Conservation (phyloP, 2,797 vertebrate species). For the Rhinichthys osculus region DNA sequence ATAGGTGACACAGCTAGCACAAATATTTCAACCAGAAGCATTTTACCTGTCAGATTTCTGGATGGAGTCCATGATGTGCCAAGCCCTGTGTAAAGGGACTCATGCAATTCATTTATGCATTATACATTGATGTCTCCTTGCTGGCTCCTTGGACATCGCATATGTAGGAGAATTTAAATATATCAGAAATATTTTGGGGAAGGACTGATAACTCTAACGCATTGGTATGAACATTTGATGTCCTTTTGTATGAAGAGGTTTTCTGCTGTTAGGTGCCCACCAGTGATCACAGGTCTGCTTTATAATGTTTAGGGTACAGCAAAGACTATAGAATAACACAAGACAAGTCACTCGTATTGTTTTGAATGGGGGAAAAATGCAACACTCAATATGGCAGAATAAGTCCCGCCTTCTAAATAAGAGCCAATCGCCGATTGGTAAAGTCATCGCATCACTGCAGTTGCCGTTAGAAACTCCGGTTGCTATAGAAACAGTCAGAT, state of each 20-base stretch:
- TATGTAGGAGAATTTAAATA: neutral
- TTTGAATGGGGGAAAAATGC: too few relatives aligned
- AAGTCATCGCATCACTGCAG: too few relatives aligned
- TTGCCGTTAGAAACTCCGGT: too few relatives aligned
- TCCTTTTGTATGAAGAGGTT: neutral
- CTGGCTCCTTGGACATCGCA: neutral
- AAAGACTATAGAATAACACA: too few relatives aligned
- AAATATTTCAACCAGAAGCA: constrained; percentile 65
- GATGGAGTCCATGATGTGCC: constrained; percentile 6
- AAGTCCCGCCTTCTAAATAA: too few relatives aligned
- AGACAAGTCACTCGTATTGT: too few relatives aligned
- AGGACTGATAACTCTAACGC: neutral
- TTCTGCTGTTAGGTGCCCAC: neutral
- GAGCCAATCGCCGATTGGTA: too few relatives aligned
- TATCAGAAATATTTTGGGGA: constrained; percentile 5
- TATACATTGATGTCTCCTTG: constrained; percentile 25
- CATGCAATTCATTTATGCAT: constrained; percentile 34
- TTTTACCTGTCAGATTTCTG: constrained; percentile 40
- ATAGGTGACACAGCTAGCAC: constrained; percentile 65
- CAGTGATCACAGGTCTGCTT: neutral
- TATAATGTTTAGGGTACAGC: neutral
- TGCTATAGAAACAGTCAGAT: too few relatives aligned
- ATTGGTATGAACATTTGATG: neutral
- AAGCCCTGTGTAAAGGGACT: constrained; percentile 24
- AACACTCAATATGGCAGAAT: too few relatives aligned